Evolutionary conservation across 2,797 vertebrate genomes (phyloP).

Genomic region (Lacerta bilineata): DNA sequence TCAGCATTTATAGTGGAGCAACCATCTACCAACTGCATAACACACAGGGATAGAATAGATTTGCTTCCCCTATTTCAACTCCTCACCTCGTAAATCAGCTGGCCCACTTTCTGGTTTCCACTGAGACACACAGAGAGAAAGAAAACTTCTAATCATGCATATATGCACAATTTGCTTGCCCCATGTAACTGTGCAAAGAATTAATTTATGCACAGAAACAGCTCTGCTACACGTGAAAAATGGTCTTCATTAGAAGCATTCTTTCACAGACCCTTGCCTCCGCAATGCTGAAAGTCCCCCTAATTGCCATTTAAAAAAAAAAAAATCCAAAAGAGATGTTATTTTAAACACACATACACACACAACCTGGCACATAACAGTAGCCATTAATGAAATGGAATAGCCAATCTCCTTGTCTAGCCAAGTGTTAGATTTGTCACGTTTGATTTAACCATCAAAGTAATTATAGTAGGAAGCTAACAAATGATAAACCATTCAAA

Average conservation of each 20-base stretch:
- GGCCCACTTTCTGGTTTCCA: conserved; percentile 53
- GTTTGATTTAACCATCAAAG: conserved; percentile 62
- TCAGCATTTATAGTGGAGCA: conserved; percentile 32
- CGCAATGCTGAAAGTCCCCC: conserved; percentile 54
- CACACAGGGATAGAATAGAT: conserved; percentile 43
- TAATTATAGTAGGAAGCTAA: conserved; percentile 70
- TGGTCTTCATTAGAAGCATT: conserved; percentile 64
- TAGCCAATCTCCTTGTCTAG: conserved; percentile 69
- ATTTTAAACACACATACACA: conserved; percentile 60
- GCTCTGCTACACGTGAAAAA: conserved; percentile 79
- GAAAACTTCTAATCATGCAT: conserved; percentile 51
- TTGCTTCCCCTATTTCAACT: conserved; percentile 58
- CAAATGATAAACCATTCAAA: conserved; percentile 76
- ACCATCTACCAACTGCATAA: conserved; percentile 38
- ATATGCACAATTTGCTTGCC: conserved; percentile 45
- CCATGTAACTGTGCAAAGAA: conserved; percentile 61
- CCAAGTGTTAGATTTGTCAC: conserved; percentile 74
- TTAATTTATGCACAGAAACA: conserved; percentile 74
- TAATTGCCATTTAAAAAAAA: conserved; percentile 80
- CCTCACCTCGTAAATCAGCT: conserved; percentile 60
- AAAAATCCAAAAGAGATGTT: conserved; percentile 78
- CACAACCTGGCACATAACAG: conserved; percentile 25
- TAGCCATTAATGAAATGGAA: conserved; percentile 72
- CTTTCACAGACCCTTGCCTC: conserved; percentile 37
- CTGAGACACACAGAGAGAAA: conserved; percentile 13